Base-by-base conservation (phyloP, 2,888 invertebrate genomes). In the Philaethria dido region DNA sequence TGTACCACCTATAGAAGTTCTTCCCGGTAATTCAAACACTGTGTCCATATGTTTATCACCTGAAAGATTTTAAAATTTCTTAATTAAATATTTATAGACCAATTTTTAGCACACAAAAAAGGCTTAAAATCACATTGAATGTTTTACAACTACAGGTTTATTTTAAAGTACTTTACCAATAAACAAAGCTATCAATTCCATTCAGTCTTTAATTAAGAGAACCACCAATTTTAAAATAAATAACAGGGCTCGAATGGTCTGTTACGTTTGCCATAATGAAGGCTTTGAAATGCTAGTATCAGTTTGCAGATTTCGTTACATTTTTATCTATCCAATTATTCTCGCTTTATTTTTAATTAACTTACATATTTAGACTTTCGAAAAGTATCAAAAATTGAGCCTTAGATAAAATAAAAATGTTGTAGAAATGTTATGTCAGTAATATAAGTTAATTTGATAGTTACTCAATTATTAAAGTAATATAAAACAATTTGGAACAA, bases 1-100 rank as follows among this genome's bases (percentile, higher is more conserved):
- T 3, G 80, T 83, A 5, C 96, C 96, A 2, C 96, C 96, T 73
- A 96, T 96, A 76, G 85, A 94, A 0, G 96, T 96, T 66, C 94
- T 94, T 0, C 93, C 91, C 0, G 96, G 96, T 63, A 96, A 84
- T 73, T 94, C 93, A 78, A 96, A 96, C 9, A 90, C 85, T 77
- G 94, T 92, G 73, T 95, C 95, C 93, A 96, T 93, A 78, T 96
- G 95, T 70, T 92, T 83, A 5, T 88, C 89, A 66, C 79, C 92
- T 88, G 70, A 52, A 70, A 75, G 47, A 48, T 59, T 47, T 25
- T 25, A 20, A 64, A 5, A 8, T 2, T n/a, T 29, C 16, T 29
- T 29, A 2, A 9, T 25, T 4, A n/a, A 25, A 47, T 22, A 47
- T 22, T 55, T 55, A 13, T 20, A 22, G 14, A 9, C 8, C 25